Percentiles rank a stretch among this genome's conserved stretches.
Conservation (phyloP, 1,140 invertebrate species). For the Oscheius sp. region DNA sequence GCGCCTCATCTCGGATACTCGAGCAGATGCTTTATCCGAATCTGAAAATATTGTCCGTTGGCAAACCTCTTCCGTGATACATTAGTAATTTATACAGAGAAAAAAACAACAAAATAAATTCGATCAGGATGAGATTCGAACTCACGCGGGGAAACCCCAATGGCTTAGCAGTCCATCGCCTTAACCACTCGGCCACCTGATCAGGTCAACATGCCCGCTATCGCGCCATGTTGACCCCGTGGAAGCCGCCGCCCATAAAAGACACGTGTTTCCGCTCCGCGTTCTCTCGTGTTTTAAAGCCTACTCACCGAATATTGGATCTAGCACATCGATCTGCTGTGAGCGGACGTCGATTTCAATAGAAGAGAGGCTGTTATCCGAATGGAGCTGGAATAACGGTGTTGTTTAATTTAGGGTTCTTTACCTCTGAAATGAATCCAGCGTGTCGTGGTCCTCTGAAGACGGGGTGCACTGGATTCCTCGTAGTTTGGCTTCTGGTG, state of each 20-base stretch:
- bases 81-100: neutral
- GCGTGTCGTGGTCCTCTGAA: neutral
- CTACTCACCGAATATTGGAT: constrained; percentile 47
- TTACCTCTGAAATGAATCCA: neutral
- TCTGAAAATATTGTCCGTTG: constrained; percentile 1
- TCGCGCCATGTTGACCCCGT: too few species aligned
- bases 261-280: too few species aligned
- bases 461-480: neutral
- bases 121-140: constrained; percentile 58
- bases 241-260: too few species aligned
- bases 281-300: too few species aligned
- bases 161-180: constrained; percentile 60
- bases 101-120: constrained; percentile 37
- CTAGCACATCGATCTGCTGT: constrained; percentile 45
- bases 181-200: constrained; percentile 58
- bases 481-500: neutral
- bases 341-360: constrained; percentile 50
- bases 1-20: neutral
- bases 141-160: constrained; percentile 59
- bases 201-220: too few species aligned
- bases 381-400: neutral
- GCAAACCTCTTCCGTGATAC: too few species aligned
- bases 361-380: neutral
- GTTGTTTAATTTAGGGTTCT: neutral
- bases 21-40: constrained; percentile 2